phyloP scores from a whole-genome alignment of 2,797 vertebrate genomes.

The Ctenochaetus hawaiiensis region DNA sequence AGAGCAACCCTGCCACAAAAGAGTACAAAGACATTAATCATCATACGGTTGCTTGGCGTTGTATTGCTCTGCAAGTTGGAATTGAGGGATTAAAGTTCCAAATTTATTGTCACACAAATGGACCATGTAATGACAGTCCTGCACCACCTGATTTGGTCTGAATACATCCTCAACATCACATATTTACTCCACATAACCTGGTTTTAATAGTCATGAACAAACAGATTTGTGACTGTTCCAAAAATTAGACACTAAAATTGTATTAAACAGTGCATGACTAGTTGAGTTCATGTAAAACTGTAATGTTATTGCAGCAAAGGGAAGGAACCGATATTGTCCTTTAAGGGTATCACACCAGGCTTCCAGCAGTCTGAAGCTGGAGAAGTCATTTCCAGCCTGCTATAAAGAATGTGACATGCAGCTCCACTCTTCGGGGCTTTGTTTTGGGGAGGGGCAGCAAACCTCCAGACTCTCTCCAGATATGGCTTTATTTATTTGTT shows the following conservation, averaged over 20 bases:
- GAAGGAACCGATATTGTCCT: conserved; percentile 11
- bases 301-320: not conserved
- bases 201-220: not conserved
- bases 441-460: conserved; percentile 53
- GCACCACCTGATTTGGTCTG: too few relatives aligned
- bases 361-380: conserved; percentile 63
- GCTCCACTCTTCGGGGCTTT: conserved; percentile 29
- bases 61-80: too few relatives aligned
- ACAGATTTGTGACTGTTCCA: not conserved
- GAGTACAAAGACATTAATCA: too few relatives aligned
- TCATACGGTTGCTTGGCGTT: too few relatives aligned
- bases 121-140: too few relatives aligned
- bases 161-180: too few relatives aligned
- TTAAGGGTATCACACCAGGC: conserved; percentile 39
- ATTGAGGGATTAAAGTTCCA: too few relatives aligned
- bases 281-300: not conserved
- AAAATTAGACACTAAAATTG: not conserved
- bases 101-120: too few relatives aligned
- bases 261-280: not conserved
- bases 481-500: conserved; percentile 65
- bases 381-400: conserved; percentile 65
- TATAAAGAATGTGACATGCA: conserved; percentile 35
- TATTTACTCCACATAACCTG: too few relatives aligned
- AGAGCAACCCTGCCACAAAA: too few relatives aligned
- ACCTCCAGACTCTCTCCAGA: conserved; percentile 59